Evolutionary conservation across 2,888 invertebrate species (phyloP).

Genomic region (Callimorpha dominula): DNA sequence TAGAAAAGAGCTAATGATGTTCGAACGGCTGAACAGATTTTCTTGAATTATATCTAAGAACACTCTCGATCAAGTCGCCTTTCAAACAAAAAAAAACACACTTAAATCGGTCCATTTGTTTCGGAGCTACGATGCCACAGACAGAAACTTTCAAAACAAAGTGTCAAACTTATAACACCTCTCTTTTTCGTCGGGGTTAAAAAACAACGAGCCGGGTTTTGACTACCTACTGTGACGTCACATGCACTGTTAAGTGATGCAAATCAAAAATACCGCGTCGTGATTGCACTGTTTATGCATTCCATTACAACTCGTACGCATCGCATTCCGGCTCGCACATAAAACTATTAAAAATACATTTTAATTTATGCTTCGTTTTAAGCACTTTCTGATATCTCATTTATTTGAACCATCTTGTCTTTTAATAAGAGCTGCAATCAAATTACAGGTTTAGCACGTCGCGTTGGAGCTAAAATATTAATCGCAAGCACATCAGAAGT

Average conservation of each 20-base stretch:
- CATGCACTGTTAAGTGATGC: not conserved
- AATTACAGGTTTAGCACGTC: slow-evolving; percentile 93
- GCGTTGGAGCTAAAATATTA: slow-evolving; percentile 96
- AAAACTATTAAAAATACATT: not conserved
- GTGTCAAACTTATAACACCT: no score
- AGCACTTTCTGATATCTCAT: not conserved
- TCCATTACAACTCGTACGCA: not conserved
- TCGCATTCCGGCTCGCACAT: not conserved
- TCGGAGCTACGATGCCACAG: no score
- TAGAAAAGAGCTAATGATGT: no score
- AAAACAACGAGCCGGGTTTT: not conserved
- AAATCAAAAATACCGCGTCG: not conserved
- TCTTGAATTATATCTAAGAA: no score
- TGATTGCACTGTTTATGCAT: not conserved
- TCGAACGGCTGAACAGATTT: no score
- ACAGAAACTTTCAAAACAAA: no score
- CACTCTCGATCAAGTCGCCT: no score
- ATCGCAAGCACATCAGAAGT: slow-evolving; percentile 99
- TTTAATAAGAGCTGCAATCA: not conserved
- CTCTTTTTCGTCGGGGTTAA: no score
- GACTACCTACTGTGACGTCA: not conserved
- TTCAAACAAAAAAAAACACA: no score
- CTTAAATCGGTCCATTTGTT: no score
- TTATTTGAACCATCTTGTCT: not conserved
- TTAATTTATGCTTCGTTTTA: not conserved